Evolutionary conservation across 2,888 invertebrate genomes (phyloP), one percentile per base, ranked within the genome.

Genomic region (Hirtodrosophila duncani): DNA sequence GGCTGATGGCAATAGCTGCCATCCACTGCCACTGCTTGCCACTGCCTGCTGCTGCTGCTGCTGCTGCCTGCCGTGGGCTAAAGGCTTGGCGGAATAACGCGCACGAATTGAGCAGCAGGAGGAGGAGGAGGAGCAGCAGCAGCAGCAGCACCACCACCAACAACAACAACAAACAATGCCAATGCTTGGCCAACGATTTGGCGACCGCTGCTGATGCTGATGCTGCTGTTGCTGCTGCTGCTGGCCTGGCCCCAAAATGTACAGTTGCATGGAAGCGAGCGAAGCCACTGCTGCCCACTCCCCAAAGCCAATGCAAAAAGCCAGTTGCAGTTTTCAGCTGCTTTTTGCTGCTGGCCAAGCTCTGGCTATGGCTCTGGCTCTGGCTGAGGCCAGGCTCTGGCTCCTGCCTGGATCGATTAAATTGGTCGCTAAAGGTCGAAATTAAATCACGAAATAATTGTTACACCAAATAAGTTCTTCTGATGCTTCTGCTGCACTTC

Each of bases 361-460:
- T 57, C 45, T 56, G 34, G 34, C 26, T 27, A 21, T 10, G 33
- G 33, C 30, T 14, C 10, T 26, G 36, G 23, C 48, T n/a, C 30
- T 67, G 68, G 59, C 51, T 59, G 52, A 57, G 48, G 48, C 57
- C 45, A 56, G 34, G 34, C 26, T 27, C 18, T 10, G 33, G 33
- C 30, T 14, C 10, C 67, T 56, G 69, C 72, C 71, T 63, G 81
- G 70, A 77, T 81, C 77, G 77, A 77, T 77, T 77, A 81, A 81
- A 77, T 81, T 77, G 77, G 77, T 75, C 75, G 75, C 75, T 77
- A 77, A 77, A 77, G 77, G 77, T 77, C 77, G 77, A 77, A 77
- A 77, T 81, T 80, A 77, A 77, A 77, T 77, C 77, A 77, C 77
- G 77, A 77, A 77, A 77, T 77, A 77, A 77, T 77, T 77, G 77